Conservation (phyloP, 2,797 vertebrate genomes). For the Hippoglossus hippoglossus region DNA sequence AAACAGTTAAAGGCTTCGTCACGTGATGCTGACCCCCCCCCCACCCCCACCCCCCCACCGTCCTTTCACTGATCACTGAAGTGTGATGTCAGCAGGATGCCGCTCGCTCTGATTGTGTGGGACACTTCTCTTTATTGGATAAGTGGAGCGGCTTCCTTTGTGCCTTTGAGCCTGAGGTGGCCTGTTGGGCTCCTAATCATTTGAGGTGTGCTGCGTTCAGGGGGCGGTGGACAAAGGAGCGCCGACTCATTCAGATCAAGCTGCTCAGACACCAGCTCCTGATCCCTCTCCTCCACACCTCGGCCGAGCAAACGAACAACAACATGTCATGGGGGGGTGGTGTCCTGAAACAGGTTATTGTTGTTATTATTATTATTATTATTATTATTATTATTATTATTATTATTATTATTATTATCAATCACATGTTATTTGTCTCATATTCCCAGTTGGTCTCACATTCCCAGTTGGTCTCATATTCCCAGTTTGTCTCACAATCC, state of each 20-base stretch:
- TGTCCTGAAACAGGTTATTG: too few relatives aligned
- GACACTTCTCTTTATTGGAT: conserved; percentile 80
- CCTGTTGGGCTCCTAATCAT: conserved; percentile 84
- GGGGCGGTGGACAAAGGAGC: conserved; percentile 73
- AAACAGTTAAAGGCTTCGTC: background rate
- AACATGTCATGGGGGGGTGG: conserved; percentile 48
- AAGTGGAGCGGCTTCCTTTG: conserved; percentile 82
- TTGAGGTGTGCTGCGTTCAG: conserved; percentile 76
- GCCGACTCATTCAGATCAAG: conserved; percentile 73
- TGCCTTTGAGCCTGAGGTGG: conserved; percentile 81
- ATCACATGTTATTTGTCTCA: too few relatives aligned
- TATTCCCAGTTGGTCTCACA: too few relatives aligned
- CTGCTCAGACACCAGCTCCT: conserved; percentile 50
- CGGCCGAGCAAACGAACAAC: conserved; percentile 82
- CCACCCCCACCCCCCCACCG: background rate
- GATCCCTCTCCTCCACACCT: conserved; percentile 67
- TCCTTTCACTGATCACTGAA: conserved; percentile 64
- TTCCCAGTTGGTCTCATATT: too few relatives aligned
- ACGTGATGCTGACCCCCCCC: conserved; percentile 32
- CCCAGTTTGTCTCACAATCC: too few relatives aligned
- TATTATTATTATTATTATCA: too few relatives aligned
- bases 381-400: too few relatives aligned
- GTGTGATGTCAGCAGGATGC: conserved; percentile 75
- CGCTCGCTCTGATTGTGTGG: conserved; percentile 60
- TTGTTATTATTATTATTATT: too few relatives aligned